Base-by-base conservation (phyloP, 92 coral and sea anemone genomes). In the Virgularia gustaviana region DNA sequence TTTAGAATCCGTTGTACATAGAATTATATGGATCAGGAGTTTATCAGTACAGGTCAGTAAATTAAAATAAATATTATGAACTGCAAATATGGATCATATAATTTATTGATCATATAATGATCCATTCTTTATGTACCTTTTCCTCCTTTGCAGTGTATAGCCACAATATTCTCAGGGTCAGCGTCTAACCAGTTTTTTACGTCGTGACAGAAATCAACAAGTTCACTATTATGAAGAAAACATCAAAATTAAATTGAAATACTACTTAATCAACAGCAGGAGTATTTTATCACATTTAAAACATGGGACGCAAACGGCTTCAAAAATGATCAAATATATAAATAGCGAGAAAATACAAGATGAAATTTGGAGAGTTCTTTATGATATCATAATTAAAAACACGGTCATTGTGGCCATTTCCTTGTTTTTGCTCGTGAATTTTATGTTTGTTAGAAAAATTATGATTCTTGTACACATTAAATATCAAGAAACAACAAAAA, bases 71-170 rank as follows among this genome's bases (percentile, higher is more conserved):
- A 2, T 38, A 45, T 22, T 9, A 33, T 59, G 6, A 12, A 0
- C 34, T 15, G 32, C 68, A 71, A n/a, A 56, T 22, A 20, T 24
- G 9, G 65, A 7, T 10, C 9, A 9, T 3, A 33, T 34, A 27
- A 22, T 10, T 10, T 9, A 25, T 20, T 35, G 23, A 11, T n/a
- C 30, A 4, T 36, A 6, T 36, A 2, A 25, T n/a, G 16, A n/a
- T 27, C 27, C 20, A n/a, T 19, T 5, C 4, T 18, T 1, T 0
- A n/a, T 12, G 28, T 36, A 94, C 99, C 99, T 87, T 94, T 94
- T 18, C 99, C 99, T 33, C 99, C 99, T 60, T 94, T 94, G 63
- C 99, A 94, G 49, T 94, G 99, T 23, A 94, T 96, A 12, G 99
- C 99, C 31, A 94, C 86, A 12, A 94, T 78, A 80, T 94, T 94